Conservation (phyloP, 92 coral and sea anemone genomes). For the Epizoanthus ramosus region DNA sequence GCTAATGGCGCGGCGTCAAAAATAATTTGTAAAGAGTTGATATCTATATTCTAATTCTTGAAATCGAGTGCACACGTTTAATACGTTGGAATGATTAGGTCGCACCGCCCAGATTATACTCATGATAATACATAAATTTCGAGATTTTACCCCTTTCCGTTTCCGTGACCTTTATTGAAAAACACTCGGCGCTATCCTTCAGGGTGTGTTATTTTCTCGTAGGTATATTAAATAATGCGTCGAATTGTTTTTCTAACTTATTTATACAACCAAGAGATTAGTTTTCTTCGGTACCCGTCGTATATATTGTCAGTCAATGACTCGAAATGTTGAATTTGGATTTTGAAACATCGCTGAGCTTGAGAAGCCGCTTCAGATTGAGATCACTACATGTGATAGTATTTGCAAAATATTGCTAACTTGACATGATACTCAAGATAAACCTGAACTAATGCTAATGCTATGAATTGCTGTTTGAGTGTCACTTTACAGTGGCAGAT, state of each 20-base stretch:
- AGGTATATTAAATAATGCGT: background rate
- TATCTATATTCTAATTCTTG: background rate
- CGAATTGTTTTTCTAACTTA: conserved; percentile 22
- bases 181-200: background rate
- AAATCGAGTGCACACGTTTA: background rate
- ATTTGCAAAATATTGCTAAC: background rate
- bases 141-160: background rate
- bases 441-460: background rate
- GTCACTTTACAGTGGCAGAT: background rate
- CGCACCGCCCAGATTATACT: background rate
- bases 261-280: conserved; percentile 33
- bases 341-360: conserved; percentile 11
- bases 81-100: background rate
- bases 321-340: conserved; percentile 13
- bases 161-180: conserved; percentile 3
- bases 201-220: background rate
- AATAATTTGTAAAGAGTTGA: too few species aligned
- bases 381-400: conserved; percentile 4
- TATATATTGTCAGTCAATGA: conserved; percentile 20
- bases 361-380: too few species aligned
- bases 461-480: background rate
- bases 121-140: background rate
- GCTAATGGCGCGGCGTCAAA: background rate
- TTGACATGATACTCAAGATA: background rate
- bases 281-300: conserved; percentile 46